These are phyloP conservation scores for Odontothrips loti DNA, from an alignment of 2,888 invertebrate genomes.

Conservation along the genomic window DNA sequence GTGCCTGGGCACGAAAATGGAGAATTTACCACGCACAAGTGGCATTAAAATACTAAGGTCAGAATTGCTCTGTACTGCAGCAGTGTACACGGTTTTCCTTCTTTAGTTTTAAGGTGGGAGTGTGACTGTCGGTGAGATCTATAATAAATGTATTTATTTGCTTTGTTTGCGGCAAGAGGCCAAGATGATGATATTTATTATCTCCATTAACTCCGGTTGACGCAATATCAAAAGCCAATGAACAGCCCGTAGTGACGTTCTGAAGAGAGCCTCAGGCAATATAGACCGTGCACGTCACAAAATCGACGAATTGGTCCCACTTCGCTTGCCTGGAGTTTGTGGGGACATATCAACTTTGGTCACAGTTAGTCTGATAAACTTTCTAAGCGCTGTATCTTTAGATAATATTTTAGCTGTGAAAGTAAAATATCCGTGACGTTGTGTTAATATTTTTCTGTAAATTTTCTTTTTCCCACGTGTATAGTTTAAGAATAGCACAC, in stretches of 20 bases:
- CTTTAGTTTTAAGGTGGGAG: slow-evolving; percentile 15
- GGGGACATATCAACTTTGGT: neutral
- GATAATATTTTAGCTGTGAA: neutral
- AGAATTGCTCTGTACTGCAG: slow-evolving; percentile 3
- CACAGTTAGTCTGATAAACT: neutral
- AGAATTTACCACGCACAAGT: slow-evolving; percentile 12
- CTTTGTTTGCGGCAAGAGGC: neutral
- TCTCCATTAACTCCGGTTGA: too few species aligned
- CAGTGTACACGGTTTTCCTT: neutral
- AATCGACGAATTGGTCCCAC: too few species aligned
- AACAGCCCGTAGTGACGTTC: too few species aligned
- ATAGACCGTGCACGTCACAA: too few species aligned
- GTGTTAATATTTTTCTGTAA: slow-evolving; percentile 12
- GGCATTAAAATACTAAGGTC: neutral
- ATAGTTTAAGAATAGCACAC: neutral
- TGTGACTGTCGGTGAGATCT: neutral
- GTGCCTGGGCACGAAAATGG: neutral
- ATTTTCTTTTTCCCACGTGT: neutral
- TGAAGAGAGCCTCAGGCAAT: too few species aligned
- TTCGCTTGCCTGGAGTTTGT: too few species aligned
- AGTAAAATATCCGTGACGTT: neutral
- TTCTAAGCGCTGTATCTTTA: neutral
- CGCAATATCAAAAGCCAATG: too few species aligned
- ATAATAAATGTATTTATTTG: neutral
- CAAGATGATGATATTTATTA: too few species aligned